Conservation (phyloP, 2,797 vertebrate genomes). For the Acanthopagrus latus region DNA sequence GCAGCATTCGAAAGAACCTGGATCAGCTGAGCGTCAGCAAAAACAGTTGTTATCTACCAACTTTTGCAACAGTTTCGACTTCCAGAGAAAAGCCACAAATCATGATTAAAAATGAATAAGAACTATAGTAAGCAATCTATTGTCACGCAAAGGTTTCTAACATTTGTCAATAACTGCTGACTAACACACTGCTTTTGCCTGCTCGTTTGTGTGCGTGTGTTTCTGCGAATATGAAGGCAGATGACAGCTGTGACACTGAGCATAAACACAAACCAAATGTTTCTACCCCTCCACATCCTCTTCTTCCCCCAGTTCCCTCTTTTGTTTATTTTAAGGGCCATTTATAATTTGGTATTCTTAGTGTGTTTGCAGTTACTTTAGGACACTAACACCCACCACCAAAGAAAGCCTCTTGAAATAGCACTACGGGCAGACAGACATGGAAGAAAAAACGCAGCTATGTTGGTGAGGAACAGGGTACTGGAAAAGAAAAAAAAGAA, state of each 20-base stretch:
- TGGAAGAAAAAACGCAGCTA: constrained; percentile 58
- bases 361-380: constrained; percentile 38
- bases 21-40: neutral
- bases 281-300: constrained; percentile 55
- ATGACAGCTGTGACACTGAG: constrained; percentile 28
- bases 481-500: constrained; percentile 57
- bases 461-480: constrained; percentile 42
- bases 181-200: neutral
- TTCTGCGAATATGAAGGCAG: constrained; percentile 1
- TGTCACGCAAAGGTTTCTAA: neutral
- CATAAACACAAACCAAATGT: constrained; percentile 46
- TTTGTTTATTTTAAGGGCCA: constrained; percentile 69
- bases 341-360: constrained; percentile 68
- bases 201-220: constrained; percentile 3
- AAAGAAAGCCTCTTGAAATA: constrained; percentile 70
- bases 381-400: constrained; percentile 42
- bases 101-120: neutral
- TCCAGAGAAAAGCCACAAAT: constrained; percentile 6
- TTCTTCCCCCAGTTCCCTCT: constrained; percentile 58
- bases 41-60: neutral
- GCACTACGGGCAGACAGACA: constrained; percentile 60
- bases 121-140: neutral
- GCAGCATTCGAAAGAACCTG: neutral
- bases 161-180: neutral
- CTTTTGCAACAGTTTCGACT: too few relatives aligned